Evolutionary conservation across 92 coral and sea anemone genomes (phyloP).

Genomic region (Porites rus): DNA sequence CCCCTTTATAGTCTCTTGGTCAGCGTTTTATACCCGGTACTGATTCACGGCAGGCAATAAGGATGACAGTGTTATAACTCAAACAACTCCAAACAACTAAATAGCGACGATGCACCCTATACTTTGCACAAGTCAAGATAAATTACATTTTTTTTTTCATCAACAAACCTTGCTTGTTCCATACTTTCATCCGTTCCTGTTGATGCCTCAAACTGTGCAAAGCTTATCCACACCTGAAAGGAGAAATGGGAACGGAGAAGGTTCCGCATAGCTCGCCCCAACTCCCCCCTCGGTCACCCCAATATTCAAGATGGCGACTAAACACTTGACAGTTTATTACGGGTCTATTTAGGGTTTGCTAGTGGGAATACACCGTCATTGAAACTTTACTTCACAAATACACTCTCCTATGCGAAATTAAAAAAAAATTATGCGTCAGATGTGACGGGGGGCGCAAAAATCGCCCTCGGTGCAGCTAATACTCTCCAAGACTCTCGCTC

Average conservation of each 20-base stretch:
- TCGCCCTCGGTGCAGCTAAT: too few relatives aligned
- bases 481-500: too few relatives aligned
- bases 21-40: too few relatives aligned
- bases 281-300: neutral
- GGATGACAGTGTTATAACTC: too few relatives aligned
- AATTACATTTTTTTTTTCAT: neutral
- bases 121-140: neutral
- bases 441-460: too few relatives aligned
- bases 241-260: neutral
- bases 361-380: neutral
- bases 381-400: neutral
- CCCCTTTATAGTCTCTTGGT: too few relatives aligned
- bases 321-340: too few relatives aligned
- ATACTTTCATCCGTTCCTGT: conserved; percentile 75
- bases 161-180: conserved; percentile 85
- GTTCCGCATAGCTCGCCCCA: neutral
- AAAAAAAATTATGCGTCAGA: too few relatives aligned
- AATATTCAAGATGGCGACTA: neutral
- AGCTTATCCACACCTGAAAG: conserved; percentile 95
- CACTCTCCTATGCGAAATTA: too few relatives aligned
- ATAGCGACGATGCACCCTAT: too few relatives aligned
- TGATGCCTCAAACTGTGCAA: conserved; percentile 93
- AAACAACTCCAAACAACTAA: too few relatives aligned
- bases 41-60: too few relatives aligned
- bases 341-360: neutral